These are phyloP conservation scores for Sandelia bainsii DNA, from an alignment of 2,797 vertebrate genomes.

Conservation along the genomic window DNA sequence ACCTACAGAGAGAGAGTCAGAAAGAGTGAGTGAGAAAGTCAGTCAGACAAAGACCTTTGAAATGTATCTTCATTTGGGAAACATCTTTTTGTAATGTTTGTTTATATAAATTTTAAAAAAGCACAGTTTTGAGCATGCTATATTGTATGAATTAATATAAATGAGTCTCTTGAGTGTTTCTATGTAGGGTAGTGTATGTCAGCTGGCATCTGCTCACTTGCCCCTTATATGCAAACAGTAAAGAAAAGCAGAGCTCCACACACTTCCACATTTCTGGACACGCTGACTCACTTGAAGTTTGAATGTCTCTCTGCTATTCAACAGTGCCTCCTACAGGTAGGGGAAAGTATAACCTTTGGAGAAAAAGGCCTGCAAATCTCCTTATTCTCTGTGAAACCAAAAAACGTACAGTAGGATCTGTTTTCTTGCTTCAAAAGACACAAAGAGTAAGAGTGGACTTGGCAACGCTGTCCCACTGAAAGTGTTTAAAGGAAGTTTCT, in stretches of 20 bases:
- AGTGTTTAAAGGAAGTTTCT: constrained; percentile 9
- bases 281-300: no score
- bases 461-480: constrained; percentile 16
- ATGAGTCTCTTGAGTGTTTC: no score
- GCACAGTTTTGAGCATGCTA: not conserved
- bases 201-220: not conserved
- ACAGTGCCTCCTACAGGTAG: constrained; percentile 63
- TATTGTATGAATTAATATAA: no score
- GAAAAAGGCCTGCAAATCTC: not conserved
- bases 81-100: constrained; percentile 14
- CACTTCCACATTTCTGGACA: not conserved
- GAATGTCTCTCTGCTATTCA: constrained; percentile 29
- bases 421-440: constrained; percentile 21
- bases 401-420: not conserved
- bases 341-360: not conserved
- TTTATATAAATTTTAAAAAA: not conserved
- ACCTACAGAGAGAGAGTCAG: constrained; percentile 5
- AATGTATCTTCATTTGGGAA: constrained; percentile 48
- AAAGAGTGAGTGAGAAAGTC: constrained; percentile 34
- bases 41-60: constrained; percentile 50
- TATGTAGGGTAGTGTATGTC: not conserved
- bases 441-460: constrained; percentile 3
- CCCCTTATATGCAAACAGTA: not conserved
- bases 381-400: not conserved
- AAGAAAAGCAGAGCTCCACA: not conserved